phyloP scores from a whole-genome alignment of 2,113 vertebrate genomes.

The Xiphophorus couchianus region DNA sequence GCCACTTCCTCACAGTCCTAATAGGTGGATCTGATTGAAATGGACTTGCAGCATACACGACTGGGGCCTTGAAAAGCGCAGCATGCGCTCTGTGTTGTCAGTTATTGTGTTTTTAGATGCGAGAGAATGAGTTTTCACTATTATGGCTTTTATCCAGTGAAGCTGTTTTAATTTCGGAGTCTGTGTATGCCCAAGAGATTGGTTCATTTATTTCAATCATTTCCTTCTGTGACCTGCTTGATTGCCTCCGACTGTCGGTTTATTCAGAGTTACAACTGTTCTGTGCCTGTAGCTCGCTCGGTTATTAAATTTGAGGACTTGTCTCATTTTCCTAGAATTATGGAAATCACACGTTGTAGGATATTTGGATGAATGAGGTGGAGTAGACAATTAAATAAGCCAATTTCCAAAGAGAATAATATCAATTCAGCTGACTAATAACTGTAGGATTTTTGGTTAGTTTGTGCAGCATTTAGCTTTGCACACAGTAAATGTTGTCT shows the following conservation, averaged over 20 bases:
- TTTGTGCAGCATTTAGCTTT: constrained; percentile 29
- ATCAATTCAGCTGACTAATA: constrained; percentile 63
- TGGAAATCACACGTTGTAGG: constrained; percentile 63
- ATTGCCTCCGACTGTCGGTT: constrained; percentile 44
- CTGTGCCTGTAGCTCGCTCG: constrained; percentile 51
- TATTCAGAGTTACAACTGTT: constrained; percentile 46
- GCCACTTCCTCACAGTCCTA: constrained; percentile 36
- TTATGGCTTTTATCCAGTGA: constrained; percentile 35
- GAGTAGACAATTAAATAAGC: constrained; percentile 66
- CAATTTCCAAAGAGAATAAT: constrained; percentile 55
- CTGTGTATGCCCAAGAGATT: constrained; percentile 35
- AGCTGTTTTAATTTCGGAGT: constrained; percentile 49
- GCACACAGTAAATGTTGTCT: constrained; percentile 47
- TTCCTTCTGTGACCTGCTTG: constrained; percentile 47
- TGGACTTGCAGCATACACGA: constrained; percentile 24
- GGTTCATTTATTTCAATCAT: constrained; percentile 53
- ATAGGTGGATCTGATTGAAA: constrained; percentile 42
- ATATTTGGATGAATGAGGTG: constrained; percentile 57
- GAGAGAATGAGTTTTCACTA: constrained; percentile 20
- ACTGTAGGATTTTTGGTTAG: constrained; percentile 18
- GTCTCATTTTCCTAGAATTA: constrained; percentile 68
- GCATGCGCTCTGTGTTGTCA: constrained; percentile 7
- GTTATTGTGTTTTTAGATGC: constrained; percentile 12
- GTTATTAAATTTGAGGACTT: constrained; percentile 58
- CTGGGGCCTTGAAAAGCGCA: constrained; percentile 19